These are phyloP conservation scores for Perithous albicinctus DNA, from an alignment of 2,888 invertebrate species.

Conservation along the genomic window DNA sequence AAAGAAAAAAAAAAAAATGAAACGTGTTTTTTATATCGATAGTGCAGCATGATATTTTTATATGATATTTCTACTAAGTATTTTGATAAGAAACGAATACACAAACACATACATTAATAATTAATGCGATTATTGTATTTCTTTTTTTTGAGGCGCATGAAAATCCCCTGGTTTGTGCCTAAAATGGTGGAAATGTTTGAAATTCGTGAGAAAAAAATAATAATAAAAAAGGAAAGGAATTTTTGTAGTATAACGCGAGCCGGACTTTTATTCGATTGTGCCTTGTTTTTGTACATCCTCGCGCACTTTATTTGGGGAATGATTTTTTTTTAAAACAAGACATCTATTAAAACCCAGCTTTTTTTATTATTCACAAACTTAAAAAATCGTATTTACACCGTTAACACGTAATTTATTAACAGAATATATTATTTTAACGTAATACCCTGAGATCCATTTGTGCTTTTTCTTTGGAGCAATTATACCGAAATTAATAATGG, in stretches of 20 bases:
- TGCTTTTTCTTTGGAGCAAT: conserved; percentile 25
- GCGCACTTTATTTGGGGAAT: neutral
- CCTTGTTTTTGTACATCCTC: neutral
- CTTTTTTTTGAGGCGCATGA: conserved; percentile 45
- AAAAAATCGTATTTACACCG: conserved; percentile 52
- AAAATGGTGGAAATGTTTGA: conserved; percentile 76
- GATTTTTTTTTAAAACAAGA: neutral
- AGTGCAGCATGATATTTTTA: conserved; percentile 83
- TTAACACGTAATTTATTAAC: conserved; percentile 24
- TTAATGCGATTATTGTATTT: conserved; percentile 55
- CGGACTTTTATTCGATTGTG: neutral
- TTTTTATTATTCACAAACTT: conserved; percentile 13
- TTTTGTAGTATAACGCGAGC: conserved; percentile 77
- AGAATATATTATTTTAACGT: conserved; percentile 32
- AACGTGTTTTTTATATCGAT: conserved; percentile 78
- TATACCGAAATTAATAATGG: neutral
- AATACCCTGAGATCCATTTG: conserved; percentile 34
- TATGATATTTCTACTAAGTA: conserved; percentile 76
- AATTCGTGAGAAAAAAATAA: conserved; percentile 76
- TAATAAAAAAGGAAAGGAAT: no score
- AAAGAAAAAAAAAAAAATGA: no score
- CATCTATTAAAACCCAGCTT: neutral
- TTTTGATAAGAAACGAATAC: conserved; percentile 78
- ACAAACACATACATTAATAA: conserved; percentile 48
- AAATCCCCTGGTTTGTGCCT: conserved; percentile 58